Percentiles rank a stretch among this genome's conserved stretches.
Evolutionary conservation across 2,113 vertebrate genomes (phyloP).

Genomic region (Ictalurus punctatus): DNA sequence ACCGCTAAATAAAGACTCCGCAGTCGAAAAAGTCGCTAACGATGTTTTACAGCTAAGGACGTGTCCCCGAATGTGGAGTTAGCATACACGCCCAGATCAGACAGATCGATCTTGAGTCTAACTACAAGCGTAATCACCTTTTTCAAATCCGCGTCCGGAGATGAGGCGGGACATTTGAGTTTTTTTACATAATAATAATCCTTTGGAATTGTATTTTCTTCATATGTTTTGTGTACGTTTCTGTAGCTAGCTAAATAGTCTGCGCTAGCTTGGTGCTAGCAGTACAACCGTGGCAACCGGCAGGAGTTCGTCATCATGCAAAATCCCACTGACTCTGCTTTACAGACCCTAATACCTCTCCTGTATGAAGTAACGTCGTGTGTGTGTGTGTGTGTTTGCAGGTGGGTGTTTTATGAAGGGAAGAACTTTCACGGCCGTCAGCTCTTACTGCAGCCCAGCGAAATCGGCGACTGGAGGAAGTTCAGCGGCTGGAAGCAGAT

Average conservation of each 20-base stretch:
- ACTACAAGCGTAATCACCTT: too few relatives aligned
- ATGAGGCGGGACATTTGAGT: too few relatives aligned
- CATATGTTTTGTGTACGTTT: not conserved
- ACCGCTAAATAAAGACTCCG: too few relatives aligned
- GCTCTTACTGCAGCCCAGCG: slow-evolving; percentile 78
- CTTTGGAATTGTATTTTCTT: not conserved
- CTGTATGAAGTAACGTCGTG: not conserved
- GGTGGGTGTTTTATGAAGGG: slow-evolving; percentile 90
- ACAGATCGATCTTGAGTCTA: too few relatives aligned
- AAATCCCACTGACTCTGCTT: not conserved
- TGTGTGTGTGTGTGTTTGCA: slow-evolving; percentile 55
- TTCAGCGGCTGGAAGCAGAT: slow-evolving; percentile 78
- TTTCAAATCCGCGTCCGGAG: too few relatives aligned
- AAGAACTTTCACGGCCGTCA: slow-evolving; percentile 86
- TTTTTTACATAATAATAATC: too few relatives aligned
- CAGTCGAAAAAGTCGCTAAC: too few relatives aligned
- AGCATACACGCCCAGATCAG: too few relatives aligned
- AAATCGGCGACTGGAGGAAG: slow-evolving; percentile 78
- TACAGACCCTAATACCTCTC: not conserved
- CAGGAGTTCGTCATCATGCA: not conserved
- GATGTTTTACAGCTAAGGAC: too few relatives aligned
- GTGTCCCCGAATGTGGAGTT: too few relatives aligned
- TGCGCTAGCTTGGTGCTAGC: not conserved
- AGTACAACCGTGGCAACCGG: not conserved
- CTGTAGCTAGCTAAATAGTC: not conserved